Base-by-base conservation (phyloP, 1,140 invertebrate genomes). In the Polypedilum vanderplanki region DNA sequence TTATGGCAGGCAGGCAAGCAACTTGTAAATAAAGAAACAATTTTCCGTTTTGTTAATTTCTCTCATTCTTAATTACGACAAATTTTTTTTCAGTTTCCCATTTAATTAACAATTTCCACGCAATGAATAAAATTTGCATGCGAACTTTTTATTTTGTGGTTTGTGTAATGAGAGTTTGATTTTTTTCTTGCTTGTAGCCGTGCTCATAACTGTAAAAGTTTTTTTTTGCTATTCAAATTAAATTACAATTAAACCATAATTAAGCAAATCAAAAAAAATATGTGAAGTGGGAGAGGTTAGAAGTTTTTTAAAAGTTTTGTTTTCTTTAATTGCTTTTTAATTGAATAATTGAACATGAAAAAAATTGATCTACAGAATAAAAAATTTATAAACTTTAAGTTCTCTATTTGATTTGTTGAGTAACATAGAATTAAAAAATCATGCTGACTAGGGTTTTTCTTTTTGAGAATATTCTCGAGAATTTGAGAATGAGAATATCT, bases 71-170 rank as follows among this genome's bases (percentile, higher is more conserved):
- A 57, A 57, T 57, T 57, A 12, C 46, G n/a, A 57, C 12, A 57
- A 57, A n/a, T 57, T 33, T 33, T 57, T 57, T 57, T 57, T 57
- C 46, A 57, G 12, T 57, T 57, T 12, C 46, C n/a, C 12, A 12
- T 57, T 57, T 57, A 57, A 57, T 57, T 57, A 57, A n/a, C 46
- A 57, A 57, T n/a, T 57, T 57, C n/a, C 46, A 57, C 46, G 46
- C 46, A 57, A 57, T 57, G n/a, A 57, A n/a, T 4, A 57, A 57
- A 15, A 57, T 12, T 57, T 57, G 7, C 4, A 57, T n/a, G 46
- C n/a, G 24, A 33, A 33, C 24, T 33, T 33, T 33, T n/a, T n/a
- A n/a, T n/a, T n/a, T 33, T 33, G 24, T 5, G 24, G 24, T 33
- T 33, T 33, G n/a, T 33, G 24, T 33, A 57, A 57, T n/a, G 46